Evolutionary conservation across 2,113 vertebrate species (phyloP), one percentile per base, ranked within the genome.

Genomic region (Loxodonta africana): DNA sequence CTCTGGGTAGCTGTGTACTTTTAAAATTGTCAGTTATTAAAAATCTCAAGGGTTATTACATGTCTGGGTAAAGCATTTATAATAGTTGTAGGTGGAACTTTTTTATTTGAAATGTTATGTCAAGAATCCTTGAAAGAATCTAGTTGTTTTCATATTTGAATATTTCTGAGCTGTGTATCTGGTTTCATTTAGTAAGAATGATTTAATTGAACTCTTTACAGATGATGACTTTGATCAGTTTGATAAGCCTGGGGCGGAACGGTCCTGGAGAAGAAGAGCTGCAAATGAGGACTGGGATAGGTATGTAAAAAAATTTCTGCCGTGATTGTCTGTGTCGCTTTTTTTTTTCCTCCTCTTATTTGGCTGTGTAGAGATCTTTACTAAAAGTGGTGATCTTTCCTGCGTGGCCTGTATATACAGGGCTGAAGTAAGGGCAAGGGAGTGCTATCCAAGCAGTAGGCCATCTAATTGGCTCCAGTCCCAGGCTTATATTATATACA

Each of bases 221-320:
- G 99, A 99, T 98, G 99, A 99, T 95, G 99, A 99, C 97, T 99
- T 99, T 98, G 99, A 99, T 98, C 99, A 99, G 93, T 99, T 99
- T 98, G 99, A 99, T 98, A 99, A 99, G 98, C 99, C 99, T 60
- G 99, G 99, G 89, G 99, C 99, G 25, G 99, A 99, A 98, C 99
- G 99, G 44, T 99, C 99, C 88, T 99, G 99, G 98, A 99, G 99
- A 94, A 99, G 99, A 96, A 99, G 99, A 98, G 99, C 99, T 76
- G 99, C 98, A 6, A 99, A 99, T 95, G 99, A 99, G 0, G 99
- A 99, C 41, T 99, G 98, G 99, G 99, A 99, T 97, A 99, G 99
- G 99, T 99, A 98, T 1, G 96, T 60, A 46, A 46, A 20, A 74
- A 10, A 23, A 15, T 48, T 93, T 91, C 89, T 20, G 28, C 5